phyloP scores from a whole-genome alignment of 2,888 invertebrate genomes.

The Macrosiphum euphorbiae region DNA sequence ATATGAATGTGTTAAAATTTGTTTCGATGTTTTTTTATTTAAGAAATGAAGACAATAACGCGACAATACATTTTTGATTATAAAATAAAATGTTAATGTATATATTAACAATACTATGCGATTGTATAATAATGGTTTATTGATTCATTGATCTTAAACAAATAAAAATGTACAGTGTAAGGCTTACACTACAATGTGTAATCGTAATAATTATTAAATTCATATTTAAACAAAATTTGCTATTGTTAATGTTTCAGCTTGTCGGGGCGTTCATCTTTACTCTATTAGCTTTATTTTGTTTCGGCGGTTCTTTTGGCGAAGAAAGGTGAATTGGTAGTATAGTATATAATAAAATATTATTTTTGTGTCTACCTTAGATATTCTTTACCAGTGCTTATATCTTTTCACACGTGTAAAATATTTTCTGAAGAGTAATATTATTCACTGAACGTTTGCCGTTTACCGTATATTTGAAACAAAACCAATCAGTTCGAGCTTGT shows the following conservation, averaged over 20 bases:
- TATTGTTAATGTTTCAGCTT: conserved; percentile 58
- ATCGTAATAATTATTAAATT: not conserved
- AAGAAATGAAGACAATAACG: not conserved
- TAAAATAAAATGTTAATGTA: not conserved
- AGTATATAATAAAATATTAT: not conserved
- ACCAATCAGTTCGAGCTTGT: not conserved
- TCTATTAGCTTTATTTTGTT: conserved; percentile 56
- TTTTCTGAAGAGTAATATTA: not conserved
- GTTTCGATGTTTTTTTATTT: not conserved
- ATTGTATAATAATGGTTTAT: not conserved
- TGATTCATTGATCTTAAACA: not conserved
- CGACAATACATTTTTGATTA: not conserved
- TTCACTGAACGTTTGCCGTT: not conserved
- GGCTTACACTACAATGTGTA: not conserved
- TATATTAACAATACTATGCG: not conserved
- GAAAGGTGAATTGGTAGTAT: conserved; percentile 58
- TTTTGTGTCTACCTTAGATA: not conserved
- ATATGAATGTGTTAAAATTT: not conserved
- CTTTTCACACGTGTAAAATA: not conserved
- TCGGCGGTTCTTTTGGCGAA: conserved; percentile 51
- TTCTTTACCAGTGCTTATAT: conserved; percentile 30
- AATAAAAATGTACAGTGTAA: not conserved
- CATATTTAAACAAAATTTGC: not conserved
- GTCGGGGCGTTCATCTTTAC: conserved; percentile 50
- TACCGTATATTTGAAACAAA: not conserved